A percentile compares a stretch with the other conserved stretches of the same genome.
Evolutionary conservation across 2,113 vertebrate species (phyloP).

Genomic region (Piprites chloris): DNA sequence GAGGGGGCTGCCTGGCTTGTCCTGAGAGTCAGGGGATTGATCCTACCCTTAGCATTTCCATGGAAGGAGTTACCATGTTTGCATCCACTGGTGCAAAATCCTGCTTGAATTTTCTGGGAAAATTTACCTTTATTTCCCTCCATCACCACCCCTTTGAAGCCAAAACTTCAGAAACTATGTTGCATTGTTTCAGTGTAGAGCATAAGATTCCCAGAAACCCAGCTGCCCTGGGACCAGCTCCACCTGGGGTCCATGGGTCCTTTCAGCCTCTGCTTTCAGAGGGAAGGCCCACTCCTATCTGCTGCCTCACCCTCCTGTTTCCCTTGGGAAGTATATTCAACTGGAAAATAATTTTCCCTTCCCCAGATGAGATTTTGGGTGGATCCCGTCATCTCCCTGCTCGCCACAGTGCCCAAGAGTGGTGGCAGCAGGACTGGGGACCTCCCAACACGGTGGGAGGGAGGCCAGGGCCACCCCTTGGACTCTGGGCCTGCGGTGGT

Average conservation of each 20-base stretch:
- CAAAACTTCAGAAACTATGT: neutral
- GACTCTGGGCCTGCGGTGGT: accelerated
- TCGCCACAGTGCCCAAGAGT: accelerated
- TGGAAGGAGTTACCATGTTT: accelerated
- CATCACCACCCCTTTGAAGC: accelerated
- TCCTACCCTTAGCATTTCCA: neutral
- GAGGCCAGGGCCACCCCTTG: neutral
- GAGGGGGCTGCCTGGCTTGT: neutral
- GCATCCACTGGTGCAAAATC: neutral
- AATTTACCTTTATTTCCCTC: neutral
- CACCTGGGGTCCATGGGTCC: neutral
- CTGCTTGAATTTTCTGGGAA: neutral
- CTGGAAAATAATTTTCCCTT: neutral
- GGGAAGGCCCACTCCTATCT: neutral
- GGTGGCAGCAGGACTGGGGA: neutral
- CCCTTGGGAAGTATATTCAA: neutral
- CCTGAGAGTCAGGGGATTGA: neutral
- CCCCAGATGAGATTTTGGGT: neutral
- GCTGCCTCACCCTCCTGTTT: neutral
- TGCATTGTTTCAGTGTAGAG: neutral
- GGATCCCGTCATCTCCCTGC: neutral
- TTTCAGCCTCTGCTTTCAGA: neutral
- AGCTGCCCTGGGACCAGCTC: neutral
- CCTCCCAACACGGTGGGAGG: neutral
- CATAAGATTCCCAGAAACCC: accelerated